phyloP scores from a whole-genome alignment of 2,113 vertebrate species.

The Cheirogaleus medius region DNA sequence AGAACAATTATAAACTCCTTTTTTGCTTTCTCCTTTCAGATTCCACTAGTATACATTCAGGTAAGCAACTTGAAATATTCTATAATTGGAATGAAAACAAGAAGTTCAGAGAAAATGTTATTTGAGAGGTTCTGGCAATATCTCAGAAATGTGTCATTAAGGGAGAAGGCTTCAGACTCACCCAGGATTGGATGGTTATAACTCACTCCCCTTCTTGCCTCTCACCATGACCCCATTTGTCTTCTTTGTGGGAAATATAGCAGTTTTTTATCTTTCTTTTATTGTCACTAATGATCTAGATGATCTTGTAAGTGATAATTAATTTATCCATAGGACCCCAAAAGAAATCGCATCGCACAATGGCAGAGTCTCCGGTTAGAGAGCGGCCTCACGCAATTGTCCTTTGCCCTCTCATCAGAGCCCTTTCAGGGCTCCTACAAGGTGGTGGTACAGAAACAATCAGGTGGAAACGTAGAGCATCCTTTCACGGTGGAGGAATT shows the following conservation, averaged over 20 bases:
- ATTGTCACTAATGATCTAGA: neutral
- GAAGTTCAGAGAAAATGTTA: neutral
- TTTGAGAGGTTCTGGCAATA: neutral
- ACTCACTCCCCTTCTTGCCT: neutral
- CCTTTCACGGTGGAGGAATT: slow-evolving; percentile 84
- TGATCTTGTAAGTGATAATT: slow-evolving; percentile 13
- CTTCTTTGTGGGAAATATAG: neutral
- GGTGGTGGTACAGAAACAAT: slow-evolving; percentile 72
- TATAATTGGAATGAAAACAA: neutral
- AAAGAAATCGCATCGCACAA: slow-evolving; percentile 83
- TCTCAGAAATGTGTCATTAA: neutral
- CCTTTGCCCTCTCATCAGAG: slow-evolving; percentile 84
- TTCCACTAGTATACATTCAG: slow-evolving; percentile 61
- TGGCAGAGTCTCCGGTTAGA: slow-evolving; percentile 79
- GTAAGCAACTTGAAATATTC: slow-evolving; percentile 55
- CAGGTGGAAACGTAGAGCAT: slow-evolving; percentile 15
- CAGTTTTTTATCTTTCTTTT: neutral
- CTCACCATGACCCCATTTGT: neutral
- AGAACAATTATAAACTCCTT: neutral
- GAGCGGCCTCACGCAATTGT: slow-evolving; percentile 80
- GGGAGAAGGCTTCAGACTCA: neutral
- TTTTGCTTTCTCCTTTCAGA: slow-evolving; percentile 64
- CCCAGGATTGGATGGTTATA: neutral
- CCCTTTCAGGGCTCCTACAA: slow-evolving; percentile 82
- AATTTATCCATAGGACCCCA: slow-evolving; percentile 79